Conservation (phyloP, 2,888 invertebrate genomes). For the Laothoe populi region DNA sequence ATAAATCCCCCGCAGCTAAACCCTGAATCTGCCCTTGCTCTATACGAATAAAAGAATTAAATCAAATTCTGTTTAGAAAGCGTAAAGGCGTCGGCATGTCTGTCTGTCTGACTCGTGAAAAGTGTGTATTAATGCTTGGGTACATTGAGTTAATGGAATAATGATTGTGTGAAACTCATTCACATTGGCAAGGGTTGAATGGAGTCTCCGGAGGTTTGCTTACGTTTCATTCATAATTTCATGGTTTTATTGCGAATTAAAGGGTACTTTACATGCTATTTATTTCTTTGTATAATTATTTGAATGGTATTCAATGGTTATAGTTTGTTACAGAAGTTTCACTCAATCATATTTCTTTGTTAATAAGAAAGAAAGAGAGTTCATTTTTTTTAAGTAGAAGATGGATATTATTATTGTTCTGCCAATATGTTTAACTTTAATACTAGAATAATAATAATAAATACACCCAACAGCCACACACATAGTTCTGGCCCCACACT, state of each 20-base stretch:
- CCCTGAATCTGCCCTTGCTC: constrained; percentile 26
- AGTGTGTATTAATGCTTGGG: constrained; percentile 44
- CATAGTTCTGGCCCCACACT: no score
- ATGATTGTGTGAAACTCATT: constrained; percentile 61
- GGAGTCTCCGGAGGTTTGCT: constrained; percentile 36
- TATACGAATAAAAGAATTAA: constrained; percentile 41
- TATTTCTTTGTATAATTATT: constrained; percentile 14
- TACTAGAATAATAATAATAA: no score
- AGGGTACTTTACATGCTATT: constrained; percentile 52
- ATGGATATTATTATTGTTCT: no score
- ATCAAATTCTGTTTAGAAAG: constrained; percentile 36
- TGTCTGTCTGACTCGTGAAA: constrained; percentile 43
- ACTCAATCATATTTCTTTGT: not conserved
- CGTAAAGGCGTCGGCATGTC: constrained; percentile 63
- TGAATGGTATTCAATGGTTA: constrained; percentile 1
- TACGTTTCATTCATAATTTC: constrained; percentile 62
- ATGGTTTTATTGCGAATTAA: constrained; percentile 55
- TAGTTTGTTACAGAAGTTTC: not conserved
- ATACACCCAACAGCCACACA: no score
- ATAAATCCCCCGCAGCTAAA: not conserved
- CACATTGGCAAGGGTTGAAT: constrained; percentile 44
- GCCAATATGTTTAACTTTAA: no score
- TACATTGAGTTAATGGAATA: constrained; percentile 46
- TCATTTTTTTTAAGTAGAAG: no score
- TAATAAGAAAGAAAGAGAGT: no score